Base-by-base conservation (phyloP, 2,888 invertebrate species). In the Hydroisotoma schaefferi region DNA sequence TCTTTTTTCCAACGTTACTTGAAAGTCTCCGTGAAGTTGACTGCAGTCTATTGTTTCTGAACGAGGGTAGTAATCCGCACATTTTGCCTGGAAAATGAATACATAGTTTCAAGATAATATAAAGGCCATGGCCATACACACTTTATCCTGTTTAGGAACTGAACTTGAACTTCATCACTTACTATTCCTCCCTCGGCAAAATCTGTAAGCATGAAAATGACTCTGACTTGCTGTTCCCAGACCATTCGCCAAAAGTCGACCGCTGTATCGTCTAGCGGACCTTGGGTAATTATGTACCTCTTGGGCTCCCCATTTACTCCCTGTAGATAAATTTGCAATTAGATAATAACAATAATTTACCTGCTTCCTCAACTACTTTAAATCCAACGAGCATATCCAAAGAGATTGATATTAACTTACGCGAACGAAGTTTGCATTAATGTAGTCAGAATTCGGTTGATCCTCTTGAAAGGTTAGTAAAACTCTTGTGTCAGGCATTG, bases 211-310 rank as follows among this genome's bases (percentile, higher is more conserved):
- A 94, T 94, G 63, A 94, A 83, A 67, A 95, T 83, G 40, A 92
- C 87, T 73, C 90, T 84, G 15, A 86, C 84, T 77, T 94, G 90
- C 76, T 94, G 93, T 75, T 94, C 93, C 94, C 94, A 94, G 53
- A 94, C 84, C 94, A 95, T 94, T 44, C 90, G 83, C 94, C 94
- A 95, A 77, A 94, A 94, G 78, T 95, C 94, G 2, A 73, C 75
- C 6, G 91, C 85, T 0, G 94, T 94, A 68, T 85, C 84, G 59
- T 87, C 84, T 69, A 94, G 79, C 0, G 94, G 94, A 10, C 90
- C 94, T 78, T 95, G 94, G 73, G 90, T 89, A 20, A 92, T 91
- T 33, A 95, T 92, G 78, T 94, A 95, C 40, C 57, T 55, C 57
- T 66, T 63, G 8, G 37, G 38, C n/a, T 66, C 66, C 46, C 65